These are phyloP conservation scores for Lytechinus pictus DNA, from an alignment of 35 echinoderm and acorn worm genomes.

Conservation along the genomic window DNA sequence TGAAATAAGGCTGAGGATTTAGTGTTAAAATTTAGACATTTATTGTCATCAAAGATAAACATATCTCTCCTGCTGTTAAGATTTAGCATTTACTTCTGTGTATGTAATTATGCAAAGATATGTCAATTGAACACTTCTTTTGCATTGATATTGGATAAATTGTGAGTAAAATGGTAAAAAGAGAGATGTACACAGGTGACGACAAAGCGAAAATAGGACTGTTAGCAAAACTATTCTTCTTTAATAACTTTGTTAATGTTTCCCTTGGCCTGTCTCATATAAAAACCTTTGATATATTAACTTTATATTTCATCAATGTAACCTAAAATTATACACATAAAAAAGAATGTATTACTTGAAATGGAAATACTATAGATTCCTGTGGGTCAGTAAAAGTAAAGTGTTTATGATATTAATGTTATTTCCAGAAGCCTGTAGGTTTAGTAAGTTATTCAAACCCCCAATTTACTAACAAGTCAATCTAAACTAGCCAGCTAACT, in stretches of 20 bases:
- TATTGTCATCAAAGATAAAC: not conserved
- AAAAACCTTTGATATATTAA: not conserved
- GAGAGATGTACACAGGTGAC: not conserved
- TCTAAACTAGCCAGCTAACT: too few relatives aligned
- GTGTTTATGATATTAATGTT: not conserved
- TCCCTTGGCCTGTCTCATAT: not conserved
- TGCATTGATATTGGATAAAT: not conserved
- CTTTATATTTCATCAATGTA: not conserved
- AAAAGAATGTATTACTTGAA: not conserved
- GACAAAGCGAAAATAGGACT: not conserved
- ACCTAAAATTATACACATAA: too few relatives aligned
- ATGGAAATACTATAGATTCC: not conserved
- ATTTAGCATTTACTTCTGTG: not conserved
- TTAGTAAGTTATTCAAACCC: too few relatives aligned
- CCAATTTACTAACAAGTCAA: too few relatives aligned
- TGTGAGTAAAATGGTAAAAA: not conserved
- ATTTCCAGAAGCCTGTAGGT: not conserved
- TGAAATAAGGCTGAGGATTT: not conserved
- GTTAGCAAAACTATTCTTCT: not conserved
- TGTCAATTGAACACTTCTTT: not conserved
- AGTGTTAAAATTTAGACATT: not conserved
- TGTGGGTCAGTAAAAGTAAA: not conserved
- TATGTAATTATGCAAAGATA: not conserved
- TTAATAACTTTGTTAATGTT: too few relatives aligned
- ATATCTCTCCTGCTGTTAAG: not conserved